Evolutionary conservation across 2,888 invertebrate genomes (phyloP), one percentile per base, ranked within the genome.

Genomic region (Ennomos quercinarius): DNA sequence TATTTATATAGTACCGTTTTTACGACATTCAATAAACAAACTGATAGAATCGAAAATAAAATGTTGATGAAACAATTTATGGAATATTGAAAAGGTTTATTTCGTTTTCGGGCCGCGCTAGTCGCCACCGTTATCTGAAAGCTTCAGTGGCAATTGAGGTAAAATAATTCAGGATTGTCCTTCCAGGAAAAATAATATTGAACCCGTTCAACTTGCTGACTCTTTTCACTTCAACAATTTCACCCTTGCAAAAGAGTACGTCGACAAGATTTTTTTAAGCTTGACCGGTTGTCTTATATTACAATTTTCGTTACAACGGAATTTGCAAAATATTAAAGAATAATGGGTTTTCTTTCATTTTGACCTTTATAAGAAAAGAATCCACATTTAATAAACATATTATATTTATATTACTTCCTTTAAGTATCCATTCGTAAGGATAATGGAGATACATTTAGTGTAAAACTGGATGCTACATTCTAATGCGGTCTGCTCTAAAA

Each of bases 111-210:
- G 55, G 47, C 36, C 46, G 46, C 50, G 44, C 38, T 55, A 55
- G 34, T 55, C 55, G 44, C 51, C 47, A 40, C 55, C 60, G 60
- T 56, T 61, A 56, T 61, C 55, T 61, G 51, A 51, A 46, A 56
- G 61, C 63, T 63, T 66, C 61, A 61, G 63, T 63, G 57, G 66
- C 63, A 63, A 63, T 66, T 61, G 59, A 60, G 63, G 63, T 52
- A 53, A 61, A 63, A 63, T 60, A 57, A 60, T 60, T 63, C 57
- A 52, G 59, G 59, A 52, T 59, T 63, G 66, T 59, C 57, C 56
- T 66, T 66, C 61, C 51, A 51, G 56, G 58, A 63, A 66, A 63
- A 66, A 63, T 57, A 57, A 49, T 61, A 57, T 55, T 49, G 49
- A 63, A 59, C 35, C 40, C 51, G 57, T 61, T 66, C 50, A 54